phyloP scores from a whole-genome alignment of 2,797 vertebrate genomes.

The Hypotaenidia philippensis region DNA sequence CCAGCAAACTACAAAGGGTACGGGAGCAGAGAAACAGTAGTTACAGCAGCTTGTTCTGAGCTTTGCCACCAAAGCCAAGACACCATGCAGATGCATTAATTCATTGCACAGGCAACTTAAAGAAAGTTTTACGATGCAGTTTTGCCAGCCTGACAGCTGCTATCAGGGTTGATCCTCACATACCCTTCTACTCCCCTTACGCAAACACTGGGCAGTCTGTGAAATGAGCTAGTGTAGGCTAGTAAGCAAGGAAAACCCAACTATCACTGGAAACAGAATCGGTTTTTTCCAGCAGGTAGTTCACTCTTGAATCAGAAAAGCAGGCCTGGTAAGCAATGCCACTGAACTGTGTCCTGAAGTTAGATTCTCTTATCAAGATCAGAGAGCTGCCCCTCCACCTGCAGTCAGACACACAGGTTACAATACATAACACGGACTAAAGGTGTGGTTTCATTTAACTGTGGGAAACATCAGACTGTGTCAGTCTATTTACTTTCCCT shows the following conservation, averaged over 20 bases:
- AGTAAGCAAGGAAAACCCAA: not conserved
- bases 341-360: not conserved
- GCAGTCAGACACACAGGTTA: not conserved
- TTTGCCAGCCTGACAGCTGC: not conserved
- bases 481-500: not conserved
- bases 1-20: not conserved
- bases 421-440: not conserved
- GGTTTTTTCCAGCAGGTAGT: not conserved
- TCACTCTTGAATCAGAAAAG: not conserved
- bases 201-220: not conserved
- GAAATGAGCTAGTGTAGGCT: not conserved
- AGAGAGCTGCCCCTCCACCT: not conserved
- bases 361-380: not conserved
- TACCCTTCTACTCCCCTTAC: not conserved
- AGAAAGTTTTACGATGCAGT: not conserved
- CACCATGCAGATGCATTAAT: rapidly evolving
- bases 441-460: not conserved
- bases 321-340: not conserved
- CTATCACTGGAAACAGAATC: not conserved
- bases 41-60: not conserved
- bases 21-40: not conserved
- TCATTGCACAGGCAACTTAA: not conserved
- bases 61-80: not conserved
- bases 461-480: not conserved
- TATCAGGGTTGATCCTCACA: not conserved